A percentile compares a stretch with the other conserved stretches of the same genome.
Evolutionary conservation across 1,140 invertebrate species (phyloP).

Genomic region (Drosophila trapezifrons): DNA sequence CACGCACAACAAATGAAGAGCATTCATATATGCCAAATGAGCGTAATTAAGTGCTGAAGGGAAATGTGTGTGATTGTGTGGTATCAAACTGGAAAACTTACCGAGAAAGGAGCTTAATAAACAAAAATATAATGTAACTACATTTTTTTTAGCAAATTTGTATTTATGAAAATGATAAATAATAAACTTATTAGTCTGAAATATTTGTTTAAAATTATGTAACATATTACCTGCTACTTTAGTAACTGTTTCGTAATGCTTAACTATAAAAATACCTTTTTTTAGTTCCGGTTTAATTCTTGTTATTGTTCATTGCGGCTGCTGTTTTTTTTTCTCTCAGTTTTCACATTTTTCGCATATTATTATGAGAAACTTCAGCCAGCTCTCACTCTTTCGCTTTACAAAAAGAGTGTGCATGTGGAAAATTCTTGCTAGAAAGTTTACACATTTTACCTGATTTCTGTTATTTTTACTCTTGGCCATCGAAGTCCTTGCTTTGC

Average conservation of each 20-base stretch:
- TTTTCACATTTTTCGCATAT: constrained; percentile 35
- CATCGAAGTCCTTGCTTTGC: constrained; percentile 52
- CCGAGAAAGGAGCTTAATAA: too few relatives aligned
- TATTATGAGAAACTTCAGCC: constrained; percentile 33
- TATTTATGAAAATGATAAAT: neutral
- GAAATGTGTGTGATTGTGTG: constrained; percentile 18
- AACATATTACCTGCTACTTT: neutral
- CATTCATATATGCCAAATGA: constrained; percentile 60
- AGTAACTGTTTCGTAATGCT: neutral
- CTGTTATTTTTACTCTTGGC: constrained; percentile 32
- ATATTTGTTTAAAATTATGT: too few relatives aligned
- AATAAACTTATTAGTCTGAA: too few relatives aligned
- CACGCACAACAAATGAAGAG: constrained; percentile 30
- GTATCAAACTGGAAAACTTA: neutral
- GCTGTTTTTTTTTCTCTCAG: constrained; percentile 25
- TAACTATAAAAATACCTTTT: neutral
- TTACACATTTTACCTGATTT: constrained; percentile 57
- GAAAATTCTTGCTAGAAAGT: constrained; percentile 61
- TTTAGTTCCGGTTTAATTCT: too few relatives aligned
- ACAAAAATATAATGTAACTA: too few relatives aligned
- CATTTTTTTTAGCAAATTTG: neutral
- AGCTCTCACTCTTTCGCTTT: neutral
- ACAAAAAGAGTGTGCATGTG: constrained; percentile 25
- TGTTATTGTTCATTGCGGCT: constrained; percentile 14
- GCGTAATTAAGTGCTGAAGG: constrained; percentile 70